Evolutionary conservation across 1,140 invertebrate species (phyloP).

Genomic region (Caerostris darwini): DNA sequence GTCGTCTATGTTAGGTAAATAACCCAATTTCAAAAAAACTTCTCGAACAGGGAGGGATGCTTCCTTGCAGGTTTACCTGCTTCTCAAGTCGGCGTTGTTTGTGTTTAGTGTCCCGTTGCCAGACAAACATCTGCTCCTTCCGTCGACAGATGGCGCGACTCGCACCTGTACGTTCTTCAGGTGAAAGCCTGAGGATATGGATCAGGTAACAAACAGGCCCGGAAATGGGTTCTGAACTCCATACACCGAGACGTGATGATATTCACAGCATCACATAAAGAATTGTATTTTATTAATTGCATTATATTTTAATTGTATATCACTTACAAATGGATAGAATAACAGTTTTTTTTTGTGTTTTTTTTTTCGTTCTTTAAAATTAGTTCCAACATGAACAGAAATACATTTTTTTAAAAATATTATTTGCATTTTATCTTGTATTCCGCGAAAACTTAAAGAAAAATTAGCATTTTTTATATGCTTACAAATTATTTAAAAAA

Average conservation of each 20-base stretch:
- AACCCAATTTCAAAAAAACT: not conserved
- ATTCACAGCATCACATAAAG: not conserved
- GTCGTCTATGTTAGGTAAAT: not conserved
- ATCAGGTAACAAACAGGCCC: not conserved
- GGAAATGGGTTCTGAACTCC: not conserved
- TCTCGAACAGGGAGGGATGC: not conserved
- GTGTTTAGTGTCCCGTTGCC: not conserved
- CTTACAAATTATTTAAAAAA: no score
- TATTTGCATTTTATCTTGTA: no score
- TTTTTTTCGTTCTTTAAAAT: no score
- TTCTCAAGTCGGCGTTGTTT: not conserved
- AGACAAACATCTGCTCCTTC: not conserved
- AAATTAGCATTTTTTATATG: no score
- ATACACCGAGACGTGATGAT: not conserved
- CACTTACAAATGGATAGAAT: not conserved
- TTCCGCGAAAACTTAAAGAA: no score
- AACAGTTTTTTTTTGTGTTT: not conserved
- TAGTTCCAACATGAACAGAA: no score
- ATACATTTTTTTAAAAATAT: no score
- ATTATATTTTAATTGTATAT: not conserved
- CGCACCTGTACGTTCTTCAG: not conserved
- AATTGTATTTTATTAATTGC: not conserved
- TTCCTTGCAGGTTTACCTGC: not conserved
- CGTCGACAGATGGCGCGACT: constrained; percentile 24
- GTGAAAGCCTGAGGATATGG: not conserved